Percentiles rank a stretch among this genome's conserved stretches.
phyloP scores from a whole-genome alignment of 1,140 invertebrate genomes.

The Drosophila busckii region DNA sequence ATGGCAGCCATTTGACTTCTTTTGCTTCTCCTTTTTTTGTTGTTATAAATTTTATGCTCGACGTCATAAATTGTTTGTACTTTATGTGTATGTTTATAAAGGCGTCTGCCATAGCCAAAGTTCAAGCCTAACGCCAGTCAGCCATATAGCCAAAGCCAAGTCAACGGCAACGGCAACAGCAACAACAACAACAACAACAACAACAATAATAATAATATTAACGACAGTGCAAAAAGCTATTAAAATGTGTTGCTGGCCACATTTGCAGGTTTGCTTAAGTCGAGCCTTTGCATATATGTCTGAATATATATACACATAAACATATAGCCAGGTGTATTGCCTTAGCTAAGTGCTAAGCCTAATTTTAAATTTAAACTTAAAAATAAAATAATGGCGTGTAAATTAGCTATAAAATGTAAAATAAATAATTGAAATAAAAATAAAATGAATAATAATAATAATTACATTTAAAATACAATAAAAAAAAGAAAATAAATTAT shows the following conservation, averaged over 20 bases:
- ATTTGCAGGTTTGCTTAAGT: conserved; percentile 9
- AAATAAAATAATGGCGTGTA: no score
- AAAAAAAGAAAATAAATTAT: no score
- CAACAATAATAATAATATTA: conserved; percentile 1
- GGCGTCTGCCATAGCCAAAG: conserved; percentile 18
- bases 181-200: neutral
- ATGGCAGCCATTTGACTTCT: conserved; percentile 26
- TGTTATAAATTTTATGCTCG: conserved; percentile 22
- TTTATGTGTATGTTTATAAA: conserved; percentile 20
- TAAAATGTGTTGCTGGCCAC: conserved; percentile 15
- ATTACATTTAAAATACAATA: no score
- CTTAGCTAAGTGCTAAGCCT: no score
- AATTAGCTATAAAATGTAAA: no score
- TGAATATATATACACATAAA: no score
- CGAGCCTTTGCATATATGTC: neutral
- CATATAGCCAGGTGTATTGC: no score
- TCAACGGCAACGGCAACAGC: neutral
- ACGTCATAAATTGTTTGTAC: conserved; percentile 26
- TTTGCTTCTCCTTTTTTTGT: conserved; percentile 10
- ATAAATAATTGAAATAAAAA: no score
- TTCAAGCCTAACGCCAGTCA: conserved; percentile 9
- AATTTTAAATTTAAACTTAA: no score
- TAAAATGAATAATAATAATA: no score
- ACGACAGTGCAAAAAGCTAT: conserved; percentile 19
- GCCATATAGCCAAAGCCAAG: neutral